Base-by-base conservation (phyloP, 2,797 vertebrate genomes). In the Cyprinodon diabolis region DNA sequence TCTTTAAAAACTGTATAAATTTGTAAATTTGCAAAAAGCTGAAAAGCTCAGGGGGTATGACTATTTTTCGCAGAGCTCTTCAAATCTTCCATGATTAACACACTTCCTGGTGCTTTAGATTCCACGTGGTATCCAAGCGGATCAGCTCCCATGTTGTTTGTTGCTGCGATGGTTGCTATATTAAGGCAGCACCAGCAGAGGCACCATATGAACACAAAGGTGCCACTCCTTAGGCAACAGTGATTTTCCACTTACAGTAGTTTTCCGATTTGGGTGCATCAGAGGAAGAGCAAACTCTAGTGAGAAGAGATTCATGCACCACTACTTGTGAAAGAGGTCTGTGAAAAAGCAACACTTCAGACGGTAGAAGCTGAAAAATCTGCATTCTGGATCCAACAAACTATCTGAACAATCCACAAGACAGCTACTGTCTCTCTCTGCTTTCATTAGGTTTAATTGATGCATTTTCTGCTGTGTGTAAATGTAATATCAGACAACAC, bases 171-270 rank as follows among this genome's bases (percentile, higher is more conserved):
- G 68, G 54, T 45, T 69, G 68, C 68, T 67, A 73, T 66, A 62
- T 51, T 23, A 12, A 23, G 62, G 60, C 49, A 58, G 56, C 66
- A 65, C 54, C 60, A 68, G 72, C 58, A 77, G 67, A 73, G 62
- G 55, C 19, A 51, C 25, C 73, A 45, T 1, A 45, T 60, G 58
- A n/a, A 54, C 68, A 21, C 58, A 49, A 71, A 71, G 68, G 76
- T 74, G 80, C 83, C 86, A 80, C 75, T 75, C 85, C 87, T 90
- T 69, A 43, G 19, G 8, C 30, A 66, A 51, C 75, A 45, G 84
- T 85, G 66, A 89, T 88, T 92, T 91, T 91, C 88, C 87, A 87
- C 78, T 71, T 69, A 37, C 43, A 49, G 52, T 45, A 43, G 4
- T 65, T 71, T 76, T 66, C 43, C 43, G 23, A 21, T 37, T 51